Evolutionary conservation across 2,113 vertebrate species (phyloP), one percentile per base, ranked within the genome.

Genomic region (Esox niger): DNA sequence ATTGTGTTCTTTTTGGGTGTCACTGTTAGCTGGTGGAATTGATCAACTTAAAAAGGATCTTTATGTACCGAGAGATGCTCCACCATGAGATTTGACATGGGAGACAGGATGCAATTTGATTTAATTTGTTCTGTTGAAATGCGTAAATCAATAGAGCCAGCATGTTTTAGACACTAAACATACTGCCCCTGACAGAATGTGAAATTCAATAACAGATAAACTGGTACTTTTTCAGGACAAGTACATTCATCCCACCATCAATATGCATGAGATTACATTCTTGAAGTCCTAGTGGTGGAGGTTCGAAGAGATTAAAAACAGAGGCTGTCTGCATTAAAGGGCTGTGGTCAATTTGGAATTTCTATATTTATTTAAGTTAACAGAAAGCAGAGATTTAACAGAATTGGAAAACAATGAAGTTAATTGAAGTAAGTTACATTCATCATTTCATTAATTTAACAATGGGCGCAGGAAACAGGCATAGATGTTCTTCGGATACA

Each of bases 21-120:
- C 47, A 43, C 82, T 86, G 85, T 88, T 84, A 86, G 84, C 75
- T 81, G 81, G 80, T 73, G 75, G 67, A 80, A 88, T 86, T 88
- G 84, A 91, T 90, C 88, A 80, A 49, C 55, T n/a, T 75, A 74
- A 86, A 81, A 88, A 87, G 69, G 75, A 77, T 84, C 78, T 76
- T 88, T 88, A 52, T 82, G 65, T 43, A 43, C 38, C 74, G 74
- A 68, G n/a, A 71, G 76, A 90, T 84, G 87, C 84, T 86, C 83
- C 65, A 76, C 73, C 75, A 68, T 61, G 78, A 79, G 75, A 80
- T 70, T 63, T 85, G 82, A 87, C 79, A 83, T 82, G 69, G 74
- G 31, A 17, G 66, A 82, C 80, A 82, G 83, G 78, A 81, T 71
- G 62, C 38, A 27, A 67, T 86, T 82, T 57, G 77, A 82, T 85